Percentiles rank a stretch among this genome's conserved stretches.
These are phyloP conservation scores for Paramuricea clavata DNA, from an alignment of 92 coral and sea anemone species.

Conservation along the genomic window DNA sequence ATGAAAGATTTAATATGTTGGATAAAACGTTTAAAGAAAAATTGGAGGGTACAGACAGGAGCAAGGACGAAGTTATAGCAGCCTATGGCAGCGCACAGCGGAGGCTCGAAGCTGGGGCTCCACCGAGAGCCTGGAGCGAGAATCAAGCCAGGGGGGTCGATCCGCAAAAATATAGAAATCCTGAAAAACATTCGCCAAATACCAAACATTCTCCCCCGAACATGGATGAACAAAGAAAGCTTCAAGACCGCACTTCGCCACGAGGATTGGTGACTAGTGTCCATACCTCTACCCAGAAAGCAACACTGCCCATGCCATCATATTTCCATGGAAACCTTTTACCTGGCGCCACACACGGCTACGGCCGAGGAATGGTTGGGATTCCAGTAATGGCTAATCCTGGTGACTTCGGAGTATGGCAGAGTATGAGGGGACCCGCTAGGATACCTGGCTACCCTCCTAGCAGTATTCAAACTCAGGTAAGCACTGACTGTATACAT, in stretches of 20 bases:
- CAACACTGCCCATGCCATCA: conserved; percentile 26
- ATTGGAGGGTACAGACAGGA: conserved; percentile 28
- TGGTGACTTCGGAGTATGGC: conserved; percentile 9
- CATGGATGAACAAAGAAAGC: background rate
- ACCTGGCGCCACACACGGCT: conserved; percentile 3
- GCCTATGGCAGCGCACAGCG: background rate
- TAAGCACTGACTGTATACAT: no score
- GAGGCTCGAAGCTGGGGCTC: background rate
- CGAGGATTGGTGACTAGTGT: background rate
- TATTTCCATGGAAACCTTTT: conserved; percentile 28
- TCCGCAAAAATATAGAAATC: background rate
- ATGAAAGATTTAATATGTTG: conserved; percentile 36
- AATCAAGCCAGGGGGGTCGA: background rate
- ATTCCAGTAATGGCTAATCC: conserved; percentile 2
- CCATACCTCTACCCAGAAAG: conserved; percentile 1
- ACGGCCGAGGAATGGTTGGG: background rate
- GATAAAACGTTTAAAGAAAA: conserved; percentile 18
- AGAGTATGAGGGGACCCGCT: conserved; percentile 67
- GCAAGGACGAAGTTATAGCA: background rate
- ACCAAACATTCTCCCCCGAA: background rate
- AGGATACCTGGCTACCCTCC: conserved; percentile 78
- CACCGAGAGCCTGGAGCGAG: background rate
- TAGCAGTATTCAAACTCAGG: conserved; percentile 67
- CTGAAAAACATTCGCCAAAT: background rate
- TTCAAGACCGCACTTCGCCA: background rate